Percentiles rank a stretch among this genome's conserved stretches.
phyloP scores from a whole-genome alignment of 2,797 vertebrate genomes.

The Neostethus bicornis region DNA sequence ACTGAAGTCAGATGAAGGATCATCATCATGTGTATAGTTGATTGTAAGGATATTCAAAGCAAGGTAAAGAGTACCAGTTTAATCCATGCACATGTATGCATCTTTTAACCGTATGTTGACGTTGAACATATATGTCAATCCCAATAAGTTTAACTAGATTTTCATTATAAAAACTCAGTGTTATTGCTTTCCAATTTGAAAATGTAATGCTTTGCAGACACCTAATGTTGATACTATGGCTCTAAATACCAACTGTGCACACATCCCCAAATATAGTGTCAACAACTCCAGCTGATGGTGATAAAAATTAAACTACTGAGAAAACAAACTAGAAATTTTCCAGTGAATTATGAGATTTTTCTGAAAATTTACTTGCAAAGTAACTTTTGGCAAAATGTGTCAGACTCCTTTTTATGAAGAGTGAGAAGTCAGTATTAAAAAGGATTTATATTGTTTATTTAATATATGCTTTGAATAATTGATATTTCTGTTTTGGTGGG shows the following conservation, averaged over 20 bases:
- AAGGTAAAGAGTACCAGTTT: background rate
- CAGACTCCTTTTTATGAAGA: background rate
- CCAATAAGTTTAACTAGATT: background rate
- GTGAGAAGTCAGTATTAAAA: background rate
- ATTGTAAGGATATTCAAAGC: background rate
- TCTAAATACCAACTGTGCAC: slow-evolving; percentile 6
- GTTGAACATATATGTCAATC: background rate
- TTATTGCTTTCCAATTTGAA: background rate
- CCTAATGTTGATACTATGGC: slow-evolving; percentile 6
- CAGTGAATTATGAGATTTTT: background rate
- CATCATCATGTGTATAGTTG: background rate
- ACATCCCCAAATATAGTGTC: slow-evolving; percentile 12
- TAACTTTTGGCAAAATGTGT: background rate
- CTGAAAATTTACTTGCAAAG: background rate
- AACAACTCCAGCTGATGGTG: slow-evolving; percentile 7
- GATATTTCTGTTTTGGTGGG: background rate
- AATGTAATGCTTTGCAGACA: background rate
- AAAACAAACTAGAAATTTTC: background rate
- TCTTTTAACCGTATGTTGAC: background rate
- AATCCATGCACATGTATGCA: slow-evolving; percentile 5
- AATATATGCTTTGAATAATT: background rate
- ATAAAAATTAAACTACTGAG: slow-evolving; percentile 1
- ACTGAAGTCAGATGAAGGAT: background rate
- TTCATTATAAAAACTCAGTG: background rate
- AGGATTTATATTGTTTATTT: background rate